Evolutionary conservation across 2,113 vertebrate genomes (phyloP).

Genomic region (Pandion haliaetus): DNA sequence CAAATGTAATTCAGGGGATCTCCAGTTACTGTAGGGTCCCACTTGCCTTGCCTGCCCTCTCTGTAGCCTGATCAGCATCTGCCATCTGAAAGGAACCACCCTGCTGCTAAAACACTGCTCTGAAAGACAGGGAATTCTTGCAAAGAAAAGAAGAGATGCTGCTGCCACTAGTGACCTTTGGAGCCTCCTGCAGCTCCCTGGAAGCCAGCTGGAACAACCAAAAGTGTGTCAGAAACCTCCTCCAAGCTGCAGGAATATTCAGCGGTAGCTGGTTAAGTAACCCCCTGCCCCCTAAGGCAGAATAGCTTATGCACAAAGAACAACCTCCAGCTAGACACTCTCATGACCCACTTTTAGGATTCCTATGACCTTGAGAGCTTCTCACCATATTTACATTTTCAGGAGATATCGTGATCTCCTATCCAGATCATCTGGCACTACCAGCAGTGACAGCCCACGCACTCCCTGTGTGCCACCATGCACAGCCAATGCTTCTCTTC

Average conservation of each 20-base stretch:
- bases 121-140: not conserved
- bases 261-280: not conserved
- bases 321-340: not conserved
- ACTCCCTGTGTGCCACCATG: not conserved
- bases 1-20: not conserved
- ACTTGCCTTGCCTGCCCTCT: not conserved
- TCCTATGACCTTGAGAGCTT: not conserved
- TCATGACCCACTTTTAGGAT: not conserved
- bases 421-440: not conserved
- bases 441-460: not conserved
- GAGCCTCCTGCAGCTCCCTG: not conserved
- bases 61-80: not conserved
- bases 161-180: not conserved
- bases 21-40: not conserved
- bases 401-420: not conserved
- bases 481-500: not conserved
- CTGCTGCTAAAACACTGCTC: not conserved
- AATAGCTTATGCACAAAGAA: not conserved
- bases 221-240: not conserved
- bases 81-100: not conserved
- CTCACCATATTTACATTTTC: not conserved
- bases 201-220: not conserved
- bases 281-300: not conserved
- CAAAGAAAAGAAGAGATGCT: not conserved
- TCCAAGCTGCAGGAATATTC: not conserved